These are phyloP conservation scores for Lutjanus erythropterus DNA, from an alignment of 2,113 vertebrate genomes.

Conservation along the genomic window DNA sequence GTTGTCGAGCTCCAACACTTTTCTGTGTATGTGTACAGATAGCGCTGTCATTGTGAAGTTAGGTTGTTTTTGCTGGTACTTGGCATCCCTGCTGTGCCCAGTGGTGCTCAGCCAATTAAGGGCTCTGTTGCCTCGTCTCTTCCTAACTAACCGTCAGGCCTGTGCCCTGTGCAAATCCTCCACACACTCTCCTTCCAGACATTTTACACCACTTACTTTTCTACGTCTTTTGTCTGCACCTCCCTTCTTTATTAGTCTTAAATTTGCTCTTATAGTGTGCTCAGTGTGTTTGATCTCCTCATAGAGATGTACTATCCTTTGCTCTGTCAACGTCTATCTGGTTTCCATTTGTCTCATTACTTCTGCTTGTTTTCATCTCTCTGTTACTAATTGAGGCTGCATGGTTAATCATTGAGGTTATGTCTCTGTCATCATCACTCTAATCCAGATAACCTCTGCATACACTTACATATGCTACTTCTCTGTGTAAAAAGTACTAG, in stretches of 20 bases:
- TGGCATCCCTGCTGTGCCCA: conserved; percentile 52
- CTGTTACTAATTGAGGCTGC: conserved; percentile 14
- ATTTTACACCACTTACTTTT: conserved; percentile 8
- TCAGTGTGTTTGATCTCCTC: conserved; percentile 17
- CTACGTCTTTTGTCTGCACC: neutral
- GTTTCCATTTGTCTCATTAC: conserved; percentile 29
- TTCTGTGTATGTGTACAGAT: neutral
- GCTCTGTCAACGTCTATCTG: conserved; percentile 4
- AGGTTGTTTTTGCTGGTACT: conserved; percentile 41
- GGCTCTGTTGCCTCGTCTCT: conserved; percentile 44
- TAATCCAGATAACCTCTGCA: conserved; percentile 13
- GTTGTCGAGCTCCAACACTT: neutral
- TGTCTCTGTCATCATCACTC: conserved; percentile 14
- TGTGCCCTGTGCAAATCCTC: conserved; percentile 11
- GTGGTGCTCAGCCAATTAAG: conserved; percentile 72
- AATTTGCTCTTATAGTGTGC: neutral
- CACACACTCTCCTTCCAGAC: conserved; percentile 15
- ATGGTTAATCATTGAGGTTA: conserved; percentile 3
- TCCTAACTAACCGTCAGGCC: conserved; percentile 52
- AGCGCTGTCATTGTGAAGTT: conserved; percentile 21
- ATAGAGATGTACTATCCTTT: conserved; percentile 7
- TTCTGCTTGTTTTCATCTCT: conserved; percentile 26
- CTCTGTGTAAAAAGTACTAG: neutral
- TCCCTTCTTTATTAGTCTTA: neutral
- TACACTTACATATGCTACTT: neutral